Percentiles rank a stretch among this genome's conserved stretches.
Conservation (phyloP, 1,140 invertebrate genomes). For the Paracyclopina nana region DNA sequence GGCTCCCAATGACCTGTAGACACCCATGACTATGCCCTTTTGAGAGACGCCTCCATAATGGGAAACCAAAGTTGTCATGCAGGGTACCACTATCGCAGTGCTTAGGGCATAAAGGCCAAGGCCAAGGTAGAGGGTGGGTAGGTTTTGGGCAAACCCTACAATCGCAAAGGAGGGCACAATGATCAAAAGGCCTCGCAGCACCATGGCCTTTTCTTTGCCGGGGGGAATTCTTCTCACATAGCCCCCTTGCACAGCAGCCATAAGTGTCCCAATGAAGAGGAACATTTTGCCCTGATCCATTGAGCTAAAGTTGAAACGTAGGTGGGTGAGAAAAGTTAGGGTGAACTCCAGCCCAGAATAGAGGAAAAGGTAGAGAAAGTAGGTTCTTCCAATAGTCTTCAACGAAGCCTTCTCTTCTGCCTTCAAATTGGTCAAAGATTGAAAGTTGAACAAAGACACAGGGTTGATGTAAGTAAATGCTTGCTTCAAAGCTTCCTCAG, state of each 20-base stretch:
- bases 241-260: conserved; percentile 80
- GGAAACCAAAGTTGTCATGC: conserved; percentile 71
- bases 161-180: conserved; percentile 72
- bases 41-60: conserved; percentile 55
- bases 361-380: conserved; percentile 87
- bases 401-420: conserved; percentile 5
- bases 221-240: conserved; percentile 58
- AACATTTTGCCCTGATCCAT: conserved; percentile 98
- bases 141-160: conserved; percentile 47
- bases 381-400: conserved; percentile 46
- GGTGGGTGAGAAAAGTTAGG: conserved; percentile 85
- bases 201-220: conserved; percentile 49
- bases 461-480: conserved; percentile 52
- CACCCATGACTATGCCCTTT: conserved; percentile 78
- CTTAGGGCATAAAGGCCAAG: conserved; percentile 77
- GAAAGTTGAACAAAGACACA: conserved; percentile 39
- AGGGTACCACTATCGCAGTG: conserved; percentile 81
- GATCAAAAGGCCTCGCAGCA: conserved; percentile 53
- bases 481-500: conserved; percentile 43
- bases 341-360: conserved; percentile 97
- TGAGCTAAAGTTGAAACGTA: conserved; percentile 69
- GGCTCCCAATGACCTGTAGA: conserved; percentile 78
- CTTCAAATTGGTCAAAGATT: conserved; percentile 25
- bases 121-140: conserved; percentile 46
- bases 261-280: conserved; percentile 70